A percentile compares a stretch with the other conserved stretches of the same genome.
Evolutionary conservation across 2,797 vertebrate genomes (phyloP).

Genomic region (Melanotaenia pygmaea): DNA sequence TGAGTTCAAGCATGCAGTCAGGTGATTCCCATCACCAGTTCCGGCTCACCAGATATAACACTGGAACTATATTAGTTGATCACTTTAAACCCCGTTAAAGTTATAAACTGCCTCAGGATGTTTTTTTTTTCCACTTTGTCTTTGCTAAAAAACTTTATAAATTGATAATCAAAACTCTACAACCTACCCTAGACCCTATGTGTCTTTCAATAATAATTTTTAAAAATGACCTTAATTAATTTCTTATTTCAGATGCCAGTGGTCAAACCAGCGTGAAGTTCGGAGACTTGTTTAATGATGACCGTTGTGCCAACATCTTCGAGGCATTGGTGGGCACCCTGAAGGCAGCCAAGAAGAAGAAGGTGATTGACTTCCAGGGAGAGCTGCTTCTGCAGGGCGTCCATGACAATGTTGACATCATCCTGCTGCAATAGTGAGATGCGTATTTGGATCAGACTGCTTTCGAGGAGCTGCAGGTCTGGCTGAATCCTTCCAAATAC

Average conservation of each 20-base stretch:
- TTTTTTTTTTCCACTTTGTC: no score
- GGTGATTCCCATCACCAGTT: constrained; percentile 3
- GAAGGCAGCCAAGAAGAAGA: constrained; percentile 91
- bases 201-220: no score
- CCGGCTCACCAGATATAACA: not conserved
- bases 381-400: constrained; percentile 97
- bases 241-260: constrained; percentile 83
- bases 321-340: constrained; percentile 96
- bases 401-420: constrained; percentile 91
- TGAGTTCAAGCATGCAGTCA: not conserved
- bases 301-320: constrained; percentile 96
- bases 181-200: not conserved
- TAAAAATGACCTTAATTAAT: not conserved
- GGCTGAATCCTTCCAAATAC: constrained; percentile 29
- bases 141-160: no score
- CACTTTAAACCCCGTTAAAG: not conserved
- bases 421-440: constrained; percentile 82
- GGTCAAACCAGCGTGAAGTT: constrained; percentile 92
- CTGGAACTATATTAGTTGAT: constrained; percentile 1
- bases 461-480: constrained; percentile 14
- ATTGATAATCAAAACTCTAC: not conserved
- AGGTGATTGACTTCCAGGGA: constrained; percentile 85
- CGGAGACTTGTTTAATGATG: constrained; percentile 93
- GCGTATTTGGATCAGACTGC: not conserved
- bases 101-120: no score